Conservation (phyloP, 2,113 vertebrate species). For the Catharus minimus region DNA sequence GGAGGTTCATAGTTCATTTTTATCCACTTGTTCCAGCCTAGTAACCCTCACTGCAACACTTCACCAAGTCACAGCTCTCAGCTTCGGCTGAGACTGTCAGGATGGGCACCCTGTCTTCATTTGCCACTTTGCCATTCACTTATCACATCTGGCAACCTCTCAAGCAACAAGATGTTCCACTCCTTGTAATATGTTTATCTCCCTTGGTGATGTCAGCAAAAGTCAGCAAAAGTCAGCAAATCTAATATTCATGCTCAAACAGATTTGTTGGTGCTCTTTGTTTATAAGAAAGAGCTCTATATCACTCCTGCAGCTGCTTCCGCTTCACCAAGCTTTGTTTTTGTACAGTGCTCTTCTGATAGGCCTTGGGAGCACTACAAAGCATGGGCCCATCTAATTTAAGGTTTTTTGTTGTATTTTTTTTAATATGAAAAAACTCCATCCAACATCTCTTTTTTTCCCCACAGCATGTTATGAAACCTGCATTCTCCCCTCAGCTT, state of each 20-base stretch:
- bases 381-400: conserved; percentile 15
- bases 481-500: not conserved
- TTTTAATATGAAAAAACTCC: not conserved
- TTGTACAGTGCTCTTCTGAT: conserved; percentile 35
- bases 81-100: conserved; percentile 5
- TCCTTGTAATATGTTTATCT: conserved; percentile 76
- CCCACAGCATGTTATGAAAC: not conserved
- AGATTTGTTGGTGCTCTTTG: conserved; percentile 69
- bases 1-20: conserved; percentile 63
- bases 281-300: conserved; percentile 67
- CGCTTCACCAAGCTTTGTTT: conserved; percentile 70
- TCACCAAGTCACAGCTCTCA: conserved; percentile 30
- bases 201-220: conserved; percentile 72
- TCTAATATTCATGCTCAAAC: conserved; percentile 74
- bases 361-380: conserved; percentile 55
- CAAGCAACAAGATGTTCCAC: conserved; percentile 69
- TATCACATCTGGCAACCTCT: conserved; percentile 74
- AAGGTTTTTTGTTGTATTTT: not conserved
- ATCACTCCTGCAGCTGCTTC: conserved; percentile 79
- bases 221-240: conserved; percentile 70
- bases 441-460: not conserved
- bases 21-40: conserved; percentile 72
- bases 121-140: conserved; percentile 66
- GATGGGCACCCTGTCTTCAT: conserved; percentile 38
- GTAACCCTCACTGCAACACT: conserved; percentile 56